Base-by-base conservation (phyloP, 2,888 invertebrate genomes). In the Epistrophe grossulariae region DNA sequence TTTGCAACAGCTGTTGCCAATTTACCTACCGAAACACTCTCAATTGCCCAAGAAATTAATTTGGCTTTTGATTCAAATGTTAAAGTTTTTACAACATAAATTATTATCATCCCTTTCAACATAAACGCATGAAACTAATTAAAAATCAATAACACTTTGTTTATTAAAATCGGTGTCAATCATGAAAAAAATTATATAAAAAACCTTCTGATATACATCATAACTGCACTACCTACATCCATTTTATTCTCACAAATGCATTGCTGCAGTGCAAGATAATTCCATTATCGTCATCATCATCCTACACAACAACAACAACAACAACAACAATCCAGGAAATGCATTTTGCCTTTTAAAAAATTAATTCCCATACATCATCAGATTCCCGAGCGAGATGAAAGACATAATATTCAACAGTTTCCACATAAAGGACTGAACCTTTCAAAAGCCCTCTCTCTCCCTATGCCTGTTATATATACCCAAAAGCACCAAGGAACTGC, bases 301-400 rank as follows among this genome's bases (percentile, higher is more conserved):
- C 48, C 31, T 31, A 31, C 4, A 24, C 2, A 24, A 24, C 24
- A n/a, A n/a, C n/a, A n/a, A n/a, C n/a, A n/a, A n/a, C n/a, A n/a
- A n/a, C 55, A 50, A 17, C 38, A 68, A 50, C 50, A 68, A 68
- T 68, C 19, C 68, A 50, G 50, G 68, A 68, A 68, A 68, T 68
- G 68, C 68, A 68, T 66, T 68, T 68, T 62, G 13, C 50, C 68
- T 68, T 68, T 68, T 68, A 68, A 68, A 66, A 68, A 50, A 68
- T 68, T 68, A 68, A 68, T 68, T 50, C 43, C 50, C 50, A 68
- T 50, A 38, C 38, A 68, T 50, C 50, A 62, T 43, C 50, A 50
- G 15, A 50, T 19, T 68, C 50, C 68, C 68, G 13, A 17, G 17
- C 31, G 68, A 68, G 50, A 50, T 68, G 6, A 62, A 43, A 62